These are phyloP conservation scores for Saturnia japonica DNA, from an alignment of 2,888 invertebrate genomes.

Conservation along the genomic window DNA sequence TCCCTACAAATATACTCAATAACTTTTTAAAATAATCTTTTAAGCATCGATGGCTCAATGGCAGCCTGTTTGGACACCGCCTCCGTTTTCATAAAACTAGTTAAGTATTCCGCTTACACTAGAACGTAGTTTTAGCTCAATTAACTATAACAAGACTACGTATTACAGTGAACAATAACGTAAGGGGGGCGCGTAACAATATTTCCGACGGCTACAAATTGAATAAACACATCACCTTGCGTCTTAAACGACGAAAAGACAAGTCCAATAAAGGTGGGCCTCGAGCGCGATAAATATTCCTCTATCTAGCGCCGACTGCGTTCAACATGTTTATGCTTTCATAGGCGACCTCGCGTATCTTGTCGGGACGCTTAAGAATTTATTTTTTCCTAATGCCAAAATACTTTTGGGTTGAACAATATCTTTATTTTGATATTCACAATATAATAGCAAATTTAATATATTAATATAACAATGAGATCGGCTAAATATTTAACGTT, in stretches of 20 bases:
- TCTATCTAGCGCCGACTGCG: constrained; percentile 51
- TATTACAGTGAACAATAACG: constrained; percentile 51
- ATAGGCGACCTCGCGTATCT: constrained; percentile 42
- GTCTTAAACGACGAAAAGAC: constrained; percentile 77
- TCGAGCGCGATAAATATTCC: constrained; percentile 71
- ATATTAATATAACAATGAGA: background rate
- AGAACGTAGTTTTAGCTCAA: constrained; percentile 8
- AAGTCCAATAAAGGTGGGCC: constrained; percentile 71
- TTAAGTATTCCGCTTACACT: background rate
- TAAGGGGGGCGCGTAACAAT: constrained; percentile 65
- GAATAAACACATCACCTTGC: constrained; percentile 77
- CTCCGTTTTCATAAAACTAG: background rate
- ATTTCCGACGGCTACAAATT: constrained; percentile 74
- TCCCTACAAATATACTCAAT: no score
- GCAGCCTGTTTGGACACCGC: background rate
- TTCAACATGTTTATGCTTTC: constrained; percentile 61
- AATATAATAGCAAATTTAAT: background rate
- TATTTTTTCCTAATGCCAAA: constrained; percentile 39
- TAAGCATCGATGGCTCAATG: no score
- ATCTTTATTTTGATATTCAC: background rate
- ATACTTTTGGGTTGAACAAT: constrained; percentile 9
- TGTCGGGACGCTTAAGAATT: constrained; percentile 50
- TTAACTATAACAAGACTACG: constrained; percentile 36
- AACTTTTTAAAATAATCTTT: no score
- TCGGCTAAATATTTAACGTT: background rate